Base-by-base conservation (phyloP, 92 coral and sea anemone genomes). In the Epizoanthus ramosus region DNA sequence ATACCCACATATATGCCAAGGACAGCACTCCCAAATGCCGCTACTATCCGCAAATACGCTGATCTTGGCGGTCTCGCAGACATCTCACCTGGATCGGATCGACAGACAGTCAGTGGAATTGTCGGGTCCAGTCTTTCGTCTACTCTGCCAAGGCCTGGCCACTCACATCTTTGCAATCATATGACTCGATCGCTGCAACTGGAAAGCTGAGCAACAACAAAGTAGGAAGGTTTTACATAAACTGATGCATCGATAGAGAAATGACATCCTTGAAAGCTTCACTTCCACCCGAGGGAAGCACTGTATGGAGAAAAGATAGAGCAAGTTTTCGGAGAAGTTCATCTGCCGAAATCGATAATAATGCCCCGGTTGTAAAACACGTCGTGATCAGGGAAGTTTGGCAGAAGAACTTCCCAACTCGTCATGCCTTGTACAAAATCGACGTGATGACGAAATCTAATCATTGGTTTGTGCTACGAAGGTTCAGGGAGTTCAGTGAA, bases 391-490 rank as follows among this genome's bases (percentile, higher is more conserved):
- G 99, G 52, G 99, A 96, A 85, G 99, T 96, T 23, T 96, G 99
- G 99, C 93, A 96, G 85, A 94, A 88, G 59, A 80, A 71, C 16
- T 13, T 85, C 53, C 98, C 98, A 12, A 94, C 99, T 0, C 97
- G 95, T n/a, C 97, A 96, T 59, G 99, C 99, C 16, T 69, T 96
- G 17, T 96, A 96, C 81, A 96, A 96, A 87, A 94, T 96, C 71
- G 98, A 96, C 61, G 99, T 96, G 3, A 96, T 96, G 97, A 96
- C 99, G 8, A 94, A 94, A 76, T 96, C 99, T 9, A 96, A 96
- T 85, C 99, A 96, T 79, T 96, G 99, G 99, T 92, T 88, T 74
- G 92, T 96, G 28, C 86, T 94, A 57, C 98, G 98, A 53, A 86
- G 99, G 75, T 96, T 92, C 69, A 94, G 98, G 22, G 98, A 96